Evolutionary conservation across 2,888 invertebrate genomes (phyloP).

Genomic region (Cataglyphis albicans): DNA sequence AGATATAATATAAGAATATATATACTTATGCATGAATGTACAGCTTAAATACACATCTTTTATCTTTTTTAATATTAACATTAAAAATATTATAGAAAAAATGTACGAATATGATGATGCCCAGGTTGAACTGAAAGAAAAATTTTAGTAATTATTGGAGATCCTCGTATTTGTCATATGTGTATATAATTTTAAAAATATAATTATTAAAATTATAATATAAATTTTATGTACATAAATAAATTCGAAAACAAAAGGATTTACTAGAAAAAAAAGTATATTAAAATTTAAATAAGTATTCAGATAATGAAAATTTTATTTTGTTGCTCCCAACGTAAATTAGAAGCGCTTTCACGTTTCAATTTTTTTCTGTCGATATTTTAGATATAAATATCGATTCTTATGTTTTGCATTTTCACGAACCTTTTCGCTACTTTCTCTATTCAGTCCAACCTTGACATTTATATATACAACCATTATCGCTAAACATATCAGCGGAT

Average conservation of each 20-base stretch:
- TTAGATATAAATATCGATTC: not conserved
- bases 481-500: slow-evolving; percentile 17
- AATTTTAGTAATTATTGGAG: slow-evolving; percentile 17
- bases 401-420: not conserved
- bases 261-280: not conserved
- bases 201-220: not conserved
- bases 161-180: not conserved
- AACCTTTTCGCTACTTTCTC: slow-evolving; percentile 28
- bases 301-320: slow-evolving; percentile 1
- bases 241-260: not conserved
- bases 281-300: slow-evolving; percentile 8
- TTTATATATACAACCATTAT: slow-evolving; percentile 46
- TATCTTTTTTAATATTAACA: slow-evolving; percentile 1
- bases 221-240: not conserved
- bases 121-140: slow-evolving; percentile 39
- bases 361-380: not conserved
- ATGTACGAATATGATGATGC: slow-evolving; percentile 18
- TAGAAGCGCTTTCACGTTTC: not conserved
- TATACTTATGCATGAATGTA: slow-evolving; percentile 46
- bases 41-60: slow-evolving; percentile 30
- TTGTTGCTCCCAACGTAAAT: slow-evolving; percentile 25
- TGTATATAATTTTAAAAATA: slow-evolving; percentile 1
- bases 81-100: slow-evolving; percentile 47
- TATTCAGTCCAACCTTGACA: slow-evolving; percentile 50
- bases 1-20: slow-evolving; percentile 23